Conservation (phyloP, 2,888 invertebrate genomes). For the Nomada fabriciana region DNA sequence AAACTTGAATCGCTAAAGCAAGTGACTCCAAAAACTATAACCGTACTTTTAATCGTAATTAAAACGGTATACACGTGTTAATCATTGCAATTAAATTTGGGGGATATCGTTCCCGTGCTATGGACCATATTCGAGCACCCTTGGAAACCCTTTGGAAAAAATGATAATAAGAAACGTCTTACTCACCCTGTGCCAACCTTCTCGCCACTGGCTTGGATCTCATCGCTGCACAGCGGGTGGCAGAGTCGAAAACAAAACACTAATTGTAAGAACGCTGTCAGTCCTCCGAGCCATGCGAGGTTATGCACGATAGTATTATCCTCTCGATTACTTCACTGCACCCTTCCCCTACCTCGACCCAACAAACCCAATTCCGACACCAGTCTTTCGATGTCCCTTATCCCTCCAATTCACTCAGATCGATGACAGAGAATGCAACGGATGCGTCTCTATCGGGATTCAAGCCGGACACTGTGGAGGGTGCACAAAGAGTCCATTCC, state of each 20-base stretch:
- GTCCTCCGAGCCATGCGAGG: slow-evolving; percentile 81
- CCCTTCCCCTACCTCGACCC: slow-evolving; percentile 26
- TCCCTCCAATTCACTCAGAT: slow-evolving; percentile 22
- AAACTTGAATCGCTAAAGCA: too few species aligned
- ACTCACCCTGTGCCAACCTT: slow-evolving; percentile 89
- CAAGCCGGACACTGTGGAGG: slow-evolving; percentile 42
- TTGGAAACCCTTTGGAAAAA: neutral
- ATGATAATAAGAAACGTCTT: slow-evolving; percentile 1
- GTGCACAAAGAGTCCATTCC: slow-evolving; percentile 48
- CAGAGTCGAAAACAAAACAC: slow-evolving; percentile 80
- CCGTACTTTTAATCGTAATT: too few species aligned
- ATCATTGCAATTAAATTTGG: too few species aligned
- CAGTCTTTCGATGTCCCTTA: neutral
- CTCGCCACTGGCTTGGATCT: slow-evolving; percentile 90
- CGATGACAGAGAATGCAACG: slow-evolving; percentile 27
- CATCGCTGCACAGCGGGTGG: slow-evolving; percentile 85
- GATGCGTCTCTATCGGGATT: slow-evolving; percentile 29
- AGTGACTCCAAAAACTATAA: too few species aligned
- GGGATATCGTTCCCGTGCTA: too few species aligned
- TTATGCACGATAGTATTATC: slow-evolving; percentile 66
- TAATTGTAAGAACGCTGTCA: slow-evolving; percentile 72
- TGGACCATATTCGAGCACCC: too few species aligned
- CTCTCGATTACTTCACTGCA: slow-evolving; percentile 56
- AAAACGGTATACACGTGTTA: too few species aligned
- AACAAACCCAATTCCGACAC: neutral